phyloP scores from a whole-genome alignment of 2,113 vertebrate genomes.

The Dasyornis broadbenti region DNA sequence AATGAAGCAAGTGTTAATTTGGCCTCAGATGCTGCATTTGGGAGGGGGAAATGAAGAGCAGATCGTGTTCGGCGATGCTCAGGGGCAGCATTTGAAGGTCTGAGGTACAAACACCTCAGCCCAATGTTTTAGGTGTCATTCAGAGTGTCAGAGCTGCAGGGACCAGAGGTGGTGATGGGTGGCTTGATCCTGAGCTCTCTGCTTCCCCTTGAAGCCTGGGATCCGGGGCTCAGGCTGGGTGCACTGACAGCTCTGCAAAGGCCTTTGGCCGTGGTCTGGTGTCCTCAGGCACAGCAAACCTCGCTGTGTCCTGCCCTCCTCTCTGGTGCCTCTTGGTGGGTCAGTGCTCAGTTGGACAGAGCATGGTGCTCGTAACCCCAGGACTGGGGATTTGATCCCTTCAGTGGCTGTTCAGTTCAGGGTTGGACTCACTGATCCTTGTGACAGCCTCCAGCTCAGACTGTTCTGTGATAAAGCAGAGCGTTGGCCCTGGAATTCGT shows the following conservation, averaged over 20 bases:
- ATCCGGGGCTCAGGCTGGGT: not conserved
- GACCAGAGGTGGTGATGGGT: not conserved
- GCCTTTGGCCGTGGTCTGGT: not conserved
- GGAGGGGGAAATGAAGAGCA: not conserved
- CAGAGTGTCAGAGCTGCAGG: not conserved
- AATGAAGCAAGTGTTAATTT: not conserved
- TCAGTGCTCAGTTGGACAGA: not conserved
- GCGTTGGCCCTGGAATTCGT: not conserved
- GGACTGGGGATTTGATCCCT: not conserved
- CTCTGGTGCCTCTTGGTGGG: fast-evolving
- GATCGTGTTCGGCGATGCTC: fast-evolving
- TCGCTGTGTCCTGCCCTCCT: not conserved
- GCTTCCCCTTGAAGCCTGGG: not conserved
- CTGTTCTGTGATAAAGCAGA: not conserved
- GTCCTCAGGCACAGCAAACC: not conserved
- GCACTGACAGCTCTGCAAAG: not conserved
- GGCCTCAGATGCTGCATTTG: not conserved
- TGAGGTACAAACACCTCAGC: not conserved
- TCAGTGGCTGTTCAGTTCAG: too few species aligned
- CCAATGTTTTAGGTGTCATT: fast-evolving
- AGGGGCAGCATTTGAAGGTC: not conserved
- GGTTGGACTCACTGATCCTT: not conserved
- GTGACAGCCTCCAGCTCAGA: not conserved
- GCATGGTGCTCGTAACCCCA: not conserved
- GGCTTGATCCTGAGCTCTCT: not conserved